Evolutionary conservation across 1,140 invertebrate genomes (phyloP), one percentile per base, ranked within the genome.

Genomic region (Anastrepha obliqua): DNA sequence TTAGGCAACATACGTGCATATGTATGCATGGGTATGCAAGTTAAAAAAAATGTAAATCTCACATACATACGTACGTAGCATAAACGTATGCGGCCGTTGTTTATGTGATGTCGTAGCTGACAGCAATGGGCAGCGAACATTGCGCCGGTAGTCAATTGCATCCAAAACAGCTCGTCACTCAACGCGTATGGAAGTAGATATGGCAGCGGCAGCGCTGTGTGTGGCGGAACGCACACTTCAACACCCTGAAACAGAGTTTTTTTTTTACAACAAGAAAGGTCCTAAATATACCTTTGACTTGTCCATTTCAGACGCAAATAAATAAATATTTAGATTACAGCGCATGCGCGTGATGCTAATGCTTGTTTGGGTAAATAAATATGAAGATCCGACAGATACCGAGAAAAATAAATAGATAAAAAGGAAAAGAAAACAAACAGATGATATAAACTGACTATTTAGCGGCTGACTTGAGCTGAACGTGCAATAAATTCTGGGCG

Each of bases 1-100:
- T 62, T 81, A 42, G 29, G 47, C n/a, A 81, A n/a, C 70, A 64
- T 64, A 64, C 60, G 60, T n/a, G 60, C 17, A 64, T 64, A 64
- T 13, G 17, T 17, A 17, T 67, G 7, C 4, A 29, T 29, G 64
- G 3, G 11, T 29, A 67, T 6, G 5, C 6, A 62, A n/a, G 8
- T 4, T 55, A 55, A 55, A 6, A 55, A 55, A 55, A 55, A 62
- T 58, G 55, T n/a, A 62, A 62, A n/a, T 62, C 15, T 62, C 17
- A 62, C 5, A 62, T 4, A 17, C 8, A 62, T 62, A 13, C 17
- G 29, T 29, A 29, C 39, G 29, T 20, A 42, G 29, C 64, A 42
- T 8, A 8, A 55, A 11, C 9, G 39, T 67, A 2, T 67, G 29
- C 11, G 9, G 20, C 0, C 6, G 6, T 55, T 55, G 51, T 55